These are phyloP conservation scores for Moxostoma hubbsi DNA, from an alignment of 2,797 vertebrate species.

Conservation along the genomic window DNA sequence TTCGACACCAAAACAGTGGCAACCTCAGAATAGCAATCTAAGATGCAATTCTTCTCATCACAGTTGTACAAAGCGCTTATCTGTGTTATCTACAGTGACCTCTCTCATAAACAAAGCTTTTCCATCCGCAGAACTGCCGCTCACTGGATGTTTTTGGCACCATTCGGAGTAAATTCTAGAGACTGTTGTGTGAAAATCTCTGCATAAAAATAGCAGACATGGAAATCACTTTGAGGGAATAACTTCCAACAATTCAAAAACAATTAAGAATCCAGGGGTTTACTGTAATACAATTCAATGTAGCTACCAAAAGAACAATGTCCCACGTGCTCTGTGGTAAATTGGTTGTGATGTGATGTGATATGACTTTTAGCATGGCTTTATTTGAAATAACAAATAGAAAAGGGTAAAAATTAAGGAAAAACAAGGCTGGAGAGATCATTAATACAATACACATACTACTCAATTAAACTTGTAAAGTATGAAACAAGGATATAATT, in stretches of 20 bases:
- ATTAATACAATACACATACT: slow-evolving; percentile 17
- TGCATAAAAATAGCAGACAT: not conserved
- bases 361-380: not conserved
- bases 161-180: too few relatives aligned
- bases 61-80: too few relatives aligned
- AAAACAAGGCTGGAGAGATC: not conserved
- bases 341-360: not conserved
- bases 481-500: not conserved
- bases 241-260: slow-evolving; percentile 51
- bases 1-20: too few relatives aligned
- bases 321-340: not conserved
- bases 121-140: too few relatives aligned
- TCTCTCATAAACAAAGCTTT: too few relatives aligned
- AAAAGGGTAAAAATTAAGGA: too few relatives aligned
- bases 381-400: not conserved
- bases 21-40: too few relatives aligned
- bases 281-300: slow-evolving; percentile 10
- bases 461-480: slow-evolving; percentile 16
- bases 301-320: not conserved
- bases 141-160: too few relatives aligned
- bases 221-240: slow-evolving; percentile 58
- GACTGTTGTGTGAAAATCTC: too few relatives aligned
- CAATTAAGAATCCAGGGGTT: slow-evolving; percentile 6
- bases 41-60: too few relatives aligned
- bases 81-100: too few relatives aligned